Percentiles rank a stretch among this genome's conserved stretches.
phyloP scores from a whole-genome alignment of 2,797 vertebrate species.

The Semotilus atromaculatus region DNA sequence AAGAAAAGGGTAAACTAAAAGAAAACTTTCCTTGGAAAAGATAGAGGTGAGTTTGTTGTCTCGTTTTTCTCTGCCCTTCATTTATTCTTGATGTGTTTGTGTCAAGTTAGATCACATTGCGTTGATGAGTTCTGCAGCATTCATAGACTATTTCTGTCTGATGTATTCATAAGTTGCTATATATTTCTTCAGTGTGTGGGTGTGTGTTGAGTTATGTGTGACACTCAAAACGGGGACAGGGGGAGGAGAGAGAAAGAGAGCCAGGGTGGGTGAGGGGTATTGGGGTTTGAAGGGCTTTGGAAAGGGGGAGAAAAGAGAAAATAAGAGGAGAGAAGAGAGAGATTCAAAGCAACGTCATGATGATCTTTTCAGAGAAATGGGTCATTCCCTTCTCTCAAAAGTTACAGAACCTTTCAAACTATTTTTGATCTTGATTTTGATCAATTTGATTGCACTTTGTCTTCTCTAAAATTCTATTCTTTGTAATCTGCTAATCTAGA shows the following conservation, averaged over 20 bases:
- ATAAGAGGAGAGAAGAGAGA: background rate
- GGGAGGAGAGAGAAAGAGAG: conserved; percentile 61
- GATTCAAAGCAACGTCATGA: conserved; percentile 27
- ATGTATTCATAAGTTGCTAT: conserved; percentile 69
- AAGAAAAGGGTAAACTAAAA: conserved; percentile 1
- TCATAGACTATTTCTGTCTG: conserved; percentile 67
- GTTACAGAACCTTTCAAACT: background rate
- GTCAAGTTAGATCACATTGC: background rate
- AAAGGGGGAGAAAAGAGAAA: conserved; percentile 24
- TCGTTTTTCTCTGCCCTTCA: background rate
- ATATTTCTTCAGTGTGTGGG: conserved; percentile 66
- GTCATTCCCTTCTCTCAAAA: conserved; percentile 16
- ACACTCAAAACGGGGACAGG: conserved; percentile 74
- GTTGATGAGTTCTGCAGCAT: conserved; percentile 39
- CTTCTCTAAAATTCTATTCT: background rate
- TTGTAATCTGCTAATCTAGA: background rate
- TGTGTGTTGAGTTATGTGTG: conserved; percentile 69
- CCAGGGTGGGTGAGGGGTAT: conserved; percentile 55
- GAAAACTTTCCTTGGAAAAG: conserved; percentile 52
- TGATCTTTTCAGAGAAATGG: conserved; percentile 22
- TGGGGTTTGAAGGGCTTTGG: conserved; percentile 35
- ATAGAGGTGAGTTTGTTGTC: conserved; percentile 63
- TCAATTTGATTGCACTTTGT: background rate
- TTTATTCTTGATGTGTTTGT: background rate
- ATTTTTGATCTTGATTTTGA: conserved; percentile 11